A percentile compares a stretch with the other conserved stretches of the same genome.
These are phyloP conservation scores for Oplegnathus fasciatus DNA, from an alignment of 2,113 vertebrate genomes.

Conservation along the genomic window DNA sequence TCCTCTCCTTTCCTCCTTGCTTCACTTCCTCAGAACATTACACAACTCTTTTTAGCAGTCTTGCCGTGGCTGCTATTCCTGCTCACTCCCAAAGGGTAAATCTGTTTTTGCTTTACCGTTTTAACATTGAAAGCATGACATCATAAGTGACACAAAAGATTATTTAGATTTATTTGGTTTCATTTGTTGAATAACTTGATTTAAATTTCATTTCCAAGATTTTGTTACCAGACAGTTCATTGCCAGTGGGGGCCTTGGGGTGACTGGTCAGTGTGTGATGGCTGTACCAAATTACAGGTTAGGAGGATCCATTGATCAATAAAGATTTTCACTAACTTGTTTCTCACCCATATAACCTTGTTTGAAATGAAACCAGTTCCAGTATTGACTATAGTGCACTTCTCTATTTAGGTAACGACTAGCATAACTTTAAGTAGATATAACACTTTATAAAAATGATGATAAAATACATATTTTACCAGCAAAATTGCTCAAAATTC, in stretches of 20 bases:
- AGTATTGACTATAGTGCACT: not conserved
- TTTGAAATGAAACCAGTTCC: not conserved
- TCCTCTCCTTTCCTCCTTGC: not conserved
- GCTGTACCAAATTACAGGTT: conserved; percentile 86
- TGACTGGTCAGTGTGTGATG: conserved; percentile 91
- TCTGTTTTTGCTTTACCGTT: conserved; percentile 3
- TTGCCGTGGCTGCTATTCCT: conserved; percentile 60
- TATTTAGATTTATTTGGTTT: not conserved
- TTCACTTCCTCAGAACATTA: conserved; percentile 50
- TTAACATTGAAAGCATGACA: not conserved
- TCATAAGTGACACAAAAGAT: not conserved
- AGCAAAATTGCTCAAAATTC: not conserved
- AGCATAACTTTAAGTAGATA: not conserved
- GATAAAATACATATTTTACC: not conserved
- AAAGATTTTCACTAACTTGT: not conserved
- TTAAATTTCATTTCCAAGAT: conserved; percentile 26
- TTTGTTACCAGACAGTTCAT: conserved; percentile 59
- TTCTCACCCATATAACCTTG: not conserved
- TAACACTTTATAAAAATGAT: not conserved
- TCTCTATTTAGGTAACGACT: not conserved
- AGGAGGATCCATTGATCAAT: not conserved
- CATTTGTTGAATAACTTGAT: not conserved
- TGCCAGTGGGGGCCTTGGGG: conserved; percentile 90
- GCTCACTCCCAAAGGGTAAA: conserved; percentile 53
- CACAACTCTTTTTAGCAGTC: conserved; percentile 28